Evolutionary conservation across 2,888 invertebrate genomes (phyloP).

Genomic region (Diploptera punctata): DNA sequence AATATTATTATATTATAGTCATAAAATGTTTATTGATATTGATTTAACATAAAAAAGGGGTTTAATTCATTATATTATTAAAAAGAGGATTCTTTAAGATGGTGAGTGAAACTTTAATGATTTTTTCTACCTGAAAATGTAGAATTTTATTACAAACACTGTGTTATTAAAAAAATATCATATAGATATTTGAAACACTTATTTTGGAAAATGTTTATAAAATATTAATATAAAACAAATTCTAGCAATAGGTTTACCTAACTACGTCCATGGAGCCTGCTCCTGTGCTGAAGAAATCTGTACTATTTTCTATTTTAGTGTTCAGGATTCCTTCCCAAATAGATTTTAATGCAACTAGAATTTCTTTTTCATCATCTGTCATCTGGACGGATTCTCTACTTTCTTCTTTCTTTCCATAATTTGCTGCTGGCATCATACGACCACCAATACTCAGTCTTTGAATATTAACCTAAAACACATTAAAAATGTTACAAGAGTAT

Average conservation of each 20-base stretch:
- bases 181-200: no score
- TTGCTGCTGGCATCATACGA: constrained; percentile 82
- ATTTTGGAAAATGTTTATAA: not conserved
- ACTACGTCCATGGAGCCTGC: constrained; percentile 99
- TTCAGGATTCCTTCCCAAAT: constrained; percentile 90
- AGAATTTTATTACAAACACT: no score
- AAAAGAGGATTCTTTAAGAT: no score
- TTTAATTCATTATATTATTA: no score
- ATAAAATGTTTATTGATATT: no score
- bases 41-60: no score
- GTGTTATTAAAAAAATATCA: no score
- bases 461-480: constrained; percentile 69
- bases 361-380: constrained; percentile 73
- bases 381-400: constrained; percentile 65
- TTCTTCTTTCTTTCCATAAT: constrained; percentile 70
- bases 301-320: constrained; percentile 73
- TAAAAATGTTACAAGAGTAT: no score
- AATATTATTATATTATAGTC: no score
- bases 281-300: constrained; percentile 93
- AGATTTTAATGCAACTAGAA: constrained; percentile 66
- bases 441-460: constrained; percentile 77
- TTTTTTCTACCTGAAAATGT: no score
- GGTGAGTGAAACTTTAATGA: no score
- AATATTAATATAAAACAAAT: constrained; percentile 17
- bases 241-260: constrained; percentile 57